phyloP scores from a whole-genome alignment of 2,888 invertebrate genomes.

The Odiellus spinosus region DNA sequence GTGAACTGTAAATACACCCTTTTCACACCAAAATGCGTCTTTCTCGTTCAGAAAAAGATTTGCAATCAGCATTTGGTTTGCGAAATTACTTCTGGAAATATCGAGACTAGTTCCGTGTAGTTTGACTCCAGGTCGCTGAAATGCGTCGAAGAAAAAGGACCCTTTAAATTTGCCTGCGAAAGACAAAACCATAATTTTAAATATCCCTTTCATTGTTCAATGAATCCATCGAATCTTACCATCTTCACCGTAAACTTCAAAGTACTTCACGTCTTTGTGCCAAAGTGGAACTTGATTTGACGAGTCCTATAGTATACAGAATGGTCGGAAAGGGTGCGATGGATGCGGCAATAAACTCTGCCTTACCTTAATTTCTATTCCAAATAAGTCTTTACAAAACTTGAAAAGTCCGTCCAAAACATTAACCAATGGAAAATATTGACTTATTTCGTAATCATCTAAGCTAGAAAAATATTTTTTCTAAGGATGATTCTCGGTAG shows the following conservation, averaged over 20 bases:
- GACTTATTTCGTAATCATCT: slow-evolving; percentile 51
- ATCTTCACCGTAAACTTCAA: slow-evolving; percentile 55
- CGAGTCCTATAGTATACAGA: no score
- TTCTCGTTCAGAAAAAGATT: no score
- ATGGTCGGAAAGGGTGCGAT: no score
- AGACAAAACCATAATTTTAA: neutral
- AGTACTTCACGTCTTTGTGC: slow-evolving; percentile 72
- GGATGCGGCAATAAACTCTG: no score
- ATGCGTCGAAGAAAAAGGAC: neutral
- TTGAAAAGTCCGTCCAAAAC: slow-evolving; percentile 64
- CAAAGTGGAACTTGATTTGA: slow-evolving; percentile 49
- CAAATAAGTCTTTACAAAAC: slow-evolving; percentile 58
- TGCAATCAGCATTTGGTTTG: no score
- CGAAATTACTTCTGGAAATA: no score
- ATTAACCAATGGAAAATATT: slow-evolving; percentile 65
- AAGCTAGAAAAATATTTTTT: slow-evolving; percentile 38
- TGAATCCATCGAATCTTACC: slow-evolving; percentile 27
- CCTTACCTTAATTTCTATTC: slow-evolving; percentile 33
- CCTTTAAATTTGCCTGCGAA: neutral
- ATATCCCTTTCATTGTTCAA: slow-evolving; percentile 15
- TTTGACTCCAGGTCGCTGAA: no score
- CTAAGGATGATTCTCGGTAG: no score
- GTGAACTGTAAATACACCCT: no score
- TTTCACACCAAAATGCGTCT: no score
- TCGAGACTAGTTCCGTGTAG: no score